phyloP scores from a whole-genome alignment of 2,888 invertebrate genomes.

The Drosophila putrida region DNA sequence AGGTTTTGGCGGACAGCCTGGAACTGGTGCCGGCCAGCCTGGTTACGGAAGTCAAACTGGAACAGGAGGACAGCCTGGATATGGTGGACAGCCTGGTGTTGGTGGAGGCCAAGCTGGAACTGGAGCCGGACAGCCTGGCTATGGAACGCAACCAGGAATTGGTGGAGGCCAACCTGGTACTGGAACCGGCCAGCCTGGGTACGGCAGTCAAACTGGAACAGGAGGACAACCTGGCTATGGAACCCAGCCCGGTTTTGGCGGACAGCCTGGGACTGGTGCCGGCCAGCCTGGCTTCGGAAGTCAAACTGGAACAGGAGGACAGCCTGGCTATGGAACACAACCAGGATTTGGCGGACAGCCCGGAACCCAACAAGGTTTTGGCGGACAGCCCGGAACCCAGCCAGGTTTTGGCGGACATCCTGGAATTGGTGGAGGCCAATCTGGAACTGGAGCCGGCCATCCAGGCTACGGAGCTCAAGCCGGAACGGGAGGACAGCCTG shows the following conservation, averaged over 20 bases:
- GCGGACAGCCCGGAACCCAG: conserved; percentile 19
- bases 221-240: conserved; percentile 22
- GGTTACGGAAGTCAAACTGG: conserved; percentile 9
- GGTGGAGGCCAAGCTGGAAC: too few relatives aligned
- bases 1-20: conserved; percentile 22
- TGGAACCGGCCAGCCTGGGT: conserved; percentile 25
- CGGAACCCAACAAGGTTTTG: conserved; percentile 8
- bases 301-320: conserved; percentile 15
- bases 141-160: conserved; percentile 9
- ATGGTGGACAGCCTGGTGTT: too few relatives aligned
- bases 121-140: conserved; percentile 18
- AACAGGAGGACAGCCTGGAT: conserved; percentile 34
- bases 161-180: background rate
- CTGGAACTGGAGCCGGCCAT: conserved; percentile 8
- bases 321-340: conserved; percentile 25
- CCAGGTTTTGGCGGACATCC: conserved; percentile 32
- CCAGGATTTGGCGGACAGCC: conserved; percentile 17
- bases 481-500: conserved; percentile 15
- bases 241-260: background rate
- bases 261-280: conserved; percentile 18
- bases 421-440: conserved; percentile 18
- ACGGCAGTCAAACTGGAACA: conserved; percentile 8
- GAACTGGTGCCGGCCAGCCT: background rate
- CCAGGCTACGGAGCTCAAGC: conserved; percentile 21
- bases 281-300: conserved; percentile 35